Conservation (phyloP, 2,113 vertebrate genomes). For the Barbus barbus region DNA sequence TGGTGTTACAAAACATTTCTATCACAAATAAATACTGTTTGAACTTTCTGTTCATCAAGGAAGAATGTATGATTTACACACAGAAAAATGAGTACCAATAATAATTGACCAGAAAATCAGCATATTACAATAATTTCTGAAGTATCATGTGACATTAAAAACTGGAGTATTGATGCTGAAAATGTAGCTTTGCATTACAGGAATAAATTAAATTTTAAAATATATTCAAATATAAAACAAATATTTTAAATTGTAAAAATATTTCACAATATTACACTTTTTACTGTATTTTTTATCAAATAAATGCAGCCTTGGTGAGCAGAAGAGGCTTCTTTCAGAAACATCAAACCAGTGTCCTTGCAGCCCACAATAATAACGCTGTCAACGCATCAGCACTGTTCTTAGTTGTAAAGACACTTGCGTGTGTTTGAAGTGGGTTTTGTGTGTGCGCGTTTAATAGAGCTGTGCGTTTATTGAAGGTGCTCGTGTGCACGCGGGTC, state of each 20-base stretch:
- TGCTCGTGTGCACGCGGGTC: conserved; percentile 42
- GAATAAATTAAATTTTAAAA: not conserved
- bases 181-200: too few species aligned
- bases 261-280: not conserved
- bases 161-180: too few species aligned
- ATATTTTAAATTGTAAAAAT: not conserved
- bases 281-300: too few species aligned
- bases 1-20: too few species aligned
- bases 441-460: too few species aligned
- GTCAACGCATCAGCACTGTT: conserved; percentile 66
- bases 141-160: too few species aligned
- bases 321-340: too few species aligned
- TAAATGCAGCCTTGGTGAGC: too few species aligned
- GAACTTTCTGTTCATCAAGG: too few species aligned
- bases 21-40: too few species aligned
- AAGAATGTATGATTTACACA: too few species aligned
- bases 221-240: not conserved
- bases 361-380: conserved; percentile 30
- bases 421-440: conserved; percentile 12
- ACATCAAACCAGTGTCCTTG: conserved; percentile 1
- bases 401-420: conserved; percentile 57
- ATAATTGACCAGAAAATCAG: not conserved
- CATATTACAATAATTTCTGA: too few species aligned
- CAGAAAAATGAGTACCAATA: not conserved
- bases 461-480: conserved; percentile 49